Base-by-base conservation (phyloP, 2,113 vertebrate genomes). In the Dolichotis patagonum region DNA sequence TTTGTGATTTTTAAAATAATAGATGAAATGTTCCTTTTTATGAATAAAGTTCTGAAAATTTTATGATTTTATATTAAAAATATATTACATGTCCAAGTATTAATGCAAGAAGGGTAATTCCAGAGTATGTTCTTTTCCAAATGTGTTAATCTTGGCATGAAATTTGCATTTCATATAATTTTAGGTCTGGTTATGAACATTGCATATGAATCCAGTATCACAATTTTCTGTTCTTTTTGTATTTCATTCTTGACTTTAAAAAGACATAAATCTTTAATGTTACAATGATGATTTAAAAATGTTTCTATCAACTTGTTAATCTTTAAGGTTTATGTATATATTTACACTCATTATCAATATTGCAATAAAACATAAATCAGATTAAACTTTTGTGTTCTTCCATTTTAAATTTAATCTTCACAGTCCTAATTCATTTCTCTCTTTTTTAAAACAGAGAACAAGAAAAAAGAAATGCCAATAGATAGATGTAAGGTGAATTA, bases 151-250 rank as follows among this genome's bases (percentile, higher is more conserved):
- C 32, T 93, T 97, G 71, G 60, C 54, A 92, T 82, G 13, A 95
- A 96, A 90, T 95, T 96, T 96, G 73, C 22, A 97, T 85, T 96
- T 85, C 65, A 90, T 95, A 81, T 85, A 41, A 91, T 88, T 95
- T 93, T 63, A 60, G 90, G 43, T 73, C 49, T 90, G 80, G 93
- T 56, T 95, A 84, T 80, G 38, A 95, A 41, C 62, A 73, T 85
- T 95, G 96, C 32, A 88, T 62, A 80, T 83, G 56, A 96, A 83
- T 88, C 35, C 65, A 94, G 5, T 71, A 73, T 95, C 63, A 84
- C 28, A 63, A 49, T 95, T 96, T 94, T 88, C 62, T 56, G n/a
- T 95, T 93, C 67, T 94, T 91, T 95, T 95, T 7, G 32, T 93
- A 71, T 62, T 28, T 95, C 16, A 60, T 62, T 63, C 43, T 88